Evolutionary conservation across 2,888 invertebrate species (phyloP), one percentile per base, ranked within the genome.

Genomic region (Drosophila paramelanica): DNA sequence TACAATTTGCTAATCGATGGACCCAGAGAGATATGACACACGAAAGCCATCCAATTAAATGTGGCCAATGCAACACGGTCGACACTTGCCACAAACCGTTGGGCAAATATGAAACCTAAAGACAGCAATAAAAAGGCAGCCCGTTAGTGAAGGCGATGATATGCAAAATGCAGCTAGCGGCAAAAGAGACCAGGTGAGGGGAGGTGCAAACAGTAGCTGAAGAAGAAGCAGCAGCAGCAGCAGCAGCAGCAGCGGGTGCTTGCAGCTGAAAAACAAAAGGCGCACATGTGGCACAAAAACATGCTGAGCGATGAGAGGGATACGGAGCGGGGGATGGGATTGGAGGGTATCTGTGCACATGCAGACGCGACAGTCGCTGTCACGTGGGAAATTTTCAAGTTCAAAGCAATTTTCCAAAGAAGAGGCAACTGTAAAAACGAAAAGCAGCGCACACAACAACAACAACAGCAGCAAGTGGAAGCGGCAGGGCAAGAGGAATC

Each of bases 361-460:
- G n/a, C 60, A 33, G 38, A n/a, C 38, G n/a, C 53, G 41, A 70
- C 52, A 57, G 66, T 62, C 79, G 73, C 82, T 79, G 86, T 89
- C 86, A 86, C 88, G 89, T 86, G 86, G 89, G 86, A 86, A 86
- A 89, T 89, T 86, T 89, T 86, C 86, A 86, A 86, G 86, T 86
- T 86, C 86, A 86, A 86, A 89, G 73, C 88, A 76, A 84, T 86
- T 86, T 86, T 89, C 77, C 81, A 79, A 69, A 68, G 75, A 70
- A 77, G 70, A 77, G 67, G 43, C 77, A 70, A 85, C 77, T 79
- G 77, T 79, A 78, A 87, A 79, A 71, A 56, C 59, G 61, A 68
- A 73, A 67, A 61, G 58, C 57, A n/a, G 55, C 38, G 41, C 57
- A 52, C 47, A 38, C 66, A 73, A 58, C 70, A 81, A 56, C 42